Evolutionary conservation across 2,888 invertebrate species (phyloP).

Genomic region (Cabera pusaria): DNA sequence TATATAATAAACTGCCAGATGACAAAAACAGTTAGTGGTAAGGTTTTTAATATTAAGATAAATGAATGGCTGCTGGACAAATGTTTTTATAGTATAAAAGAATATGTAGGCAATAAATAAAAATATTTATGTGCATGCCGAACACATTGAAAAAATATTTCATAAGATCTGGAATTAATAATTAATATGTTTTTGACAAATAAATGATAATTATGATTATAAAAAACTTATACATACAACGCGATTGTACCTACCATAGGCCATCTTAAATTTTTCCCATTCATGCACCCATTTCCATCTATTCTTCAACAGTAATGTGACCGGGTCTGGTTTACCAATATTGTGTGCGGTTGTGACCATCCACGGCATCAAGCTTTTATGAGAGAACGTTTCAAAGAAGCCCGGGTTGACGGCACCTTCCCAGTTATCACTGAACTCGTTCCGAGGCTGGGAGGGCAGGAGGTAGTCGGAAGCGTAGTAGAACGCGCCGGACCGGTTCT

Average conservation of each 20-base stretch:
- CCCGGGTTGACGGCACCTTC: conserved; percentile 58
- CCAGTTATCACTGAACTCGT: conserved; percentile 60
- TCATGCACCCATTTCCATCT: conserved; percentile 55
- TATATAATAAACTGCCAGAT: too few species aligned
- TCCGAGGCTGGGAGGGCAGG: conserved; percentile 35
- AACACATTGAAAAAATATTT: too few species aligned
- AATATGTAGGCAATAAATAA: too few species aligned
- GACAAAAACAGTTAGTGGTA: too few species aligned
- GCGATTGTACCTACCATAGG: conserved; percentile 47
- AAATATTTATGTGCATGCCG: too few species aligned
- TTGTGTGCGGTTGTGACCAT: conserved; percentile 52
- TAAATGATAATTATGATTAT: too few species aligned
- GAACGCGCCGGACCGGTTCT: neutral
- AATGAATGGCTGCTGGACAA: too few species aligned
- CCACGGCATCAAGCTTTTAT: conserved; percentile 60
- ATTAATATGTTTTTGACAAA: too few species aligned
- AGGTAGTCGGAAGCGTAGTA: conserved; percentile 44
- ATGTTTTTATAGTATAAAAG: too few species aligned
- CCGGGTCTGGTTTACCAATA: conserved; percentile 54
- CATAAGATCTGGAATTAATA: too few species aligned
- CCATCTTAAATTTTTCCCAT: conserved; percentile 28
- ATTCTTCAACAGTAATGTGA: conserved; percentile 49
- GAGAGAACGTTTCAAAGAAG: conserved; percentile 62
- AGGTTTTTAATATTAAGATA: too few species aligned
- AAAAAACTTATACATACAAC: too few species aligned